These are phyloP conservation scores for Botia almorhae DNA, from an alignment of 2,797 vertebrate species.

Conservation along the genomic window DNA sequence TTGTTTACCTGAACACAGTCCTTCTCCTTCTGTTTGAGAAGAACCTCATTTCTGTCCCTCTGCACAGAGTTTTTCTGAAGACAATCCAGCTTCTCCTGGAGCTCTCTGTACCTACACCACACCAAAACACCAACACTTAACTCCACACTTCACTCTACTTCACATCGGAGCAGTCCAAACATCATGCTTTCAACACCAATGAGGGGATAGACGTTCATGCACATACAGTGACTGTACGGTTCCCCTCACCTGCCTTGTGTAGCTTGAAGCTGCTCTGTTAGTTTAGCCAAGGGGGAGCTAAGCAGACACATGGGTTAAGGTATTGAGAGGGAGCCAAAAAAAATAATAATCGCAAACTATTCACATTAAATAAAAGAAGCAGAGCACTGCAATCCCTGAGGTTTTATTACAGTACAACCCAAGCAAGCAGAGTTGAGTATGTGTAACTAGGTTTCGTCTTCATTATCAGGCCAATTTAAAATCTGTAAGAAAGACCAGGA, in stretches of 20 bases:
- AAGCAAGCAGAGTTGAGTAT: slow-evolving; percentile 10
- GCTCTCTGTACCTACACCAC: slow-evolving; percentile 68
- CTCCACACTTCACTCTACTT: background rate
- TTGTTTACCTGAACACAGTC: slow-evolving; percentile 74
- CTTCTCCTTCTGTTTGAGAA: slow-evolving; percentile 80
- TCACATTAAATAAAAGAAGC: slow-evolving; percentile 18
- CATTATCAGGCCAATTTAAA: no score
- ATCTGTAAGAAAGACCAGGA: background rate
- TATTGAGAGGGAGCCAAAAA: slow-evolving; percentile 14
- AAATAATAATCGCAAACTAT: slow-evolving; percentile 16
- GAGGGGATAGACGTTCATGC: slow-evolving; percentile 41
- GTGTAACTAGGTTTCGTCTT: background rate
- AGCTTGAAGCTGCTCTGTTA: slow-evolving; percentile 83
- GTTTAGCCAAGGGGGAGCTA: slow-evolving; percentile 82
- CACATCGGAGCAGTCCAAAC: background rate
- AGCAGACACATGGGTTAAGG: slow-evolving; percentile 55
- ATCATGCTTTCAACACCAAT: slow-evolving; percentile 25
- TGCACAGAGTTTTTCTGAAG: slow-evolving; percentile 78
- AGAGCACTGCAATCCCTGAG: background rate
- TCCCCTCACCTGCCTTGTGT: slow-evolving; percentile 81
- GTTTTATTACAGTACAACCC: background rate
- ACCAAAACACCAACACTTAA: no score
- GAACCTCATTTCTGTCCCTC: slow-evolving; percentile 75
- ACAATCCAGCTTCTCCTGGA: slow-evolving; percentile 77
- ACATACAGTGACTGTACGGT: slow-evolving; percentile 37